These are phyloP conservation scores for Bombus difficillimus DNA, from an alignment of 1,140 invertebrate species.

Conservation along the genomic window DNA sequence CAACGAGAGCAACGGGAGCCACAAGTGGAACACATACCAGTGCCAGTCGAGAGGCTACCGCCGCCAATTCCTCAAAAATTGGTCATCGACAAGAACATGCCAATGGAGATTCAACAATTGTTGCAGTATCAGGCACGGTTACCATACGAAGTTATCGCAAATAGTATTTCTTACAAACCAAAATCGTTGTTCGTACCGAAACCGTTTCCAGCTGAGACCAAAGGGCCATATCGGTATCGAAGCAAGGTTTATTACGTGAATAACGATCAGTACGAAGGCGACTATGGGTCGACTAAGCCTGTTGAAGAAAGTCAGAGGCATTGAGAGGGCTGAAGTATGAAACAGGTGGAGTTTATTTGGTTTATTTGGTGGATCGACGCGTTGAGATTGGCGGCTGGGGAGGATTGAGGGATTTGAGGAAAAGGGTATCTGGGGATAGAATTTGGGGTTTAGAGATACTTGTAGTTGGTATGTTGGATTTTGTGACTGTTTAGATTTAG, in stretches of 20 bases:
- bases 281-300: conserved; percentile 42
- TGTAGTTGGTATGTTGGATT: background rate
- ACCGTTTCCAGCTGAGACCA: conserved; percentile 68
- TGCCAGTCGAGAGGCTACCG: conserved; percentile 25
- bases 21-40: conserved; percentile 35
- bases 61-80: conserved; percentile 10
- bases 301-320: conserved; percentile 55
- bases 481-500: background rate
- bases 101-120: conserved; percentile 74
- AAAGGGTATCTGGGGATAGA: background rate
- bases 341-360: background rate
- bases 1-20: conserved; percentile 39
- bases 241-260: conserved; percentile 75
- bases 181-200: conserved; percentile 76
- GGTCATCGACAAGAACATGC: conserved; percentile 69
- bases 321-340: background rate
- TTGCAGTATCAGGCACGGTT: conserved; percentile 76
- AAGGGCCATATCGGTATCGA: conserved; percentile 72
- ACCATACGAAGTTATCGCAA: conserved; percentile 79
- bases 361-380: background rate
- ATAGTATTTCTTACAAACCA: conserved; percentile 75
- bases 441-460: background rate
- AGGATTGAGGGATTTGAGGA: background rate
- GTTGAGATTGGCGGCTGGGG: background rate
- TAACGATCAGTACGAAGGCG: conserved; percentile 42